Base-by-base conservation (phyloP, 1,140 invertebrate species). In the Drosophila virilis region DNA sequence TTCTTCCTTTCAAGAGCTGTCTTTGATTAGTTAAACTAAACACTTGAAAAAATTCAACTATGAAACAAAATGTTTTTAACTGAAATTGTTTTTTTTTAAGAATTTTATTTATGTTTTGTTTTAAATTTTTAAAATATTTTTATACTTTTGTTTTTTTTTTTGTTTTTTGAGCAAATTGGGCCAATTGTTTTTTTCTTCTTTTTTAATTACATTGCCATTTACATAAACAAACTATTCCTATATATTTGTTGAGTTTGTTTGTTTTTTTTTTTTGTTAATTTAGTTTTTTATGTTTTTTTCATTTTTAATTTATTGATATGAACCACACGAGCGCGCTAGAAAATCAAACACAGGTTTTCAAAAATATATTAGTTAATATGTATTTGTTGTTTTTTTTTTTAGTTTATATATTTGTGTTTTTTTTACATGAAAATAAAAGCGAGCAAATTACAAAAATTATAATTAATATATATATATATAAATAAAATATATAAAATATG, bases 1-100 rank as follows among this genome's bases (percentile, higher is more conserved):
- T 48, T 60, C 46, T 42, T 59, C 57, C 72, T 45, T 75, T 69
- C 73, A 42, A 62, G 67, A 45, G 71, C 66, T 77, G 64, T 65
- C 28, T 64, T 74, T 52, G 10, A 74, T 84, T 80, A 85, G 81
- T 85, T 86, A 61, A 85, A 86, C 82, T 81, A 85, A 85, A 86
- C 68, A 61, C 46, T 86, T 69, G n/a, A 33, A 75, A 78, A 78
- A 80, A 88, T 86, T 86, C 68, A 70, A 68, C 83, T 88, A 86
- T 82, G 81, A 69, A 66, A 51, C 59, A 55, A 9, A 48, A 28
- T 28, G 22, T 35, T 46, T 38, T 12, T 0, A 42, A 61, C 15
- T 15, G 32, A 77, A 37, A 48, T 51, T 33, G n/a, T 1, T 37
- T 61, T 37, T 61, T 40, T 17, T 32, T 15, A 42, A 67, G 50